Percentiles rank a stretch among this genome's conserved stretches.
Conservation (phyloP, 2,797 vertebrate genomes). For the Gephyroberyx darwinii region DNA sequence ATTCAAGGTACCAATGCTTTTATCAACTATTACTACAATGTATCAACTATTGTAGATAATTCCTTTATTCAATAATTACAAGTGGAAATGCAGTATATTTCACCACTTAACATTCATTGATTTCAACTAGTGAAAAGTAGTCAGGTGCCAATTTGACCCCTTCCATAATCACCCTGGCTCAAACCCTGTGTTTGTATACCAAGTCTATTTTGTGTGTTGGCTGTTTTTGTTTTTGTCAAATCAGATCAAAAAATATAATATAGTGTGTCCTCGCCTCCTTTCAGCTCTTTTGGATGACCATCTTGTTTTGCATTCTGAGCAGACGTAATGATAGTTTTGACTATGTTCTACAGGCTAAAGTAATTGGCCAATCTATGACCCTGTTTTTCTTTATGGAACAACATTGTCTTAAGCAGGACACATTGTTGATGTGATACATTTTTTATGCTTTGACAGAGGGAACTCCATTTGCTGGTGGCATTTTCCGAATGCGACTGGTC, state of each 20-base stretch:
- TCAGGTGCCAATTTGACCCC: no score
- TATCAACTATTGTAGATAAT: background rate
- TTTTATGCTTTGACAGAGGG: constrained; percentile 85
- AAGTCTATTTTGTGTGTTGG: no score
- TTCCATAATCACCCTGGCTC: no score
- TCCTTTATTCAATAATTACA: background rate
- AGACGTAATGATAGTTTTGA: background rate
- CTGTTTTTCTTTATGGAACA: constrained; percentile 31
- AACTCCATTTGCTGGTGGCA: constrained; percentile 91
- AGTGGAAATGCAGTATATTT: background rate
- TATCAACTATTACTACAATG: background rate
- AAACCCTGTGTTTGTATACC: no score
- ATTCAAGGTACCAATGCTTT: no score
- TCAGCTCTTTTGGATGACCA: no score
- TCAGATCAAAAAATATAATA: no score
- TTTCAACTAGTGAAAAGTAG: no score
- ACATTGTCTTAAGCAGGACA: constrained; percentile 38
- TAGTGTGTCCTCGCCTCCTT: no score
- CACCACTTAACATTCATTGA: no score
- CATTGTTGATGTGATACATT: constrained; percentile 68
- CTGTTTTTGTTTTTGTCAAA: no score
- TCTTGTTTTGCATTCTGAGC: no score
- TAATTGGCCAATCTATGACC: constrained; percentile 9
- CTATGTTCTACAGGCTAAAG: constrained; percentile 12
- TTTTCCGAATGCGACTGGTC: constrained; percentile 94